Evolutionary conservation across 2,888 invertebrate species (phyloP), one percentile per base, ranked within the genome.

Genomic region (Rhagium mordax): DNA sequence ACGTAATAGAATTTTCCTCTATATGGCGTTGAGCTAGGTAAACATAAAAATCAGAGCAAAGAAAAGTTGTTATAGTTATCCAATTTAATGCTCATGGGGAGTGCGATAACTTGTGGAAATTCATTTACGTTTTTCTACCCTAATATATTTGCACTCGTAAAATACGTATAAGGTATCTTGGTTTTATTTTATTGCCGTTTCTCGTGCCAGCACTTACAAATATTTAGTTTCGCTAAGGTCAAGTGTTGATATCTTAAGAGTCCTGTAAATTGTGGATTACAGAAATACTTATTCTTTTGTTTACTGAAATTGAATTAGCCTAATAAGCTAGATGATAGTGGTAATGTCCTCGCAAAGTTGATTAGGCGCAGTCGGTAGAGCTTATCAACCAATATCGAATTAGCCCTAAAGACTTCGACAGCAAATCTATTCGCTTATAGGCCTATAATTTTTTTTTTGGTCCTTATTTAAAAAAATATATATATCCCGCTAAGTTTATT

Each of bases 71-170:
- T 59, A 48, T 3, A 15, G 47, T 64, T 49, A 64, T 64, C 48
- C 51, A 64, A 64, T 55, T 64, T 64, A 15, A 27, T 16, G 64
- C 51, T 51, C 51, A 59, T 59, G 15, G n/a, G n/a, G 29, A 29
- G 3, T 15, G 21, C 13, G 59, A 24, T 59, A 59, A 33, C 59
- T n/a, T 16, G 24, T 7, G 13, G 27, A 59, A 33, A 13, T 18
- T 18, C 10, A 15, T 16, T 29, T n/a, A 15, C 16, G 59, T 59
- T 59, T 59, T 59, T 59, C 59, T 13, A 18, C 0, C 24, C 33
- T 13, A 16, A 59, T 33, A 33, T 59, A 59, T 59, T 59, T 33
- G 18, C 29, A 33, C 33, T 59, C 29, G 59, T 59, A 59, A 59
- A 59, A 33, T 15, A 59, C 33, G 24, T 59, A 16, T 33, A 20